Evolutionary conservation across 2,888 invertebrate genomes (phyloP).

Genomic region (Caenorhabditis sp.): DNA sequence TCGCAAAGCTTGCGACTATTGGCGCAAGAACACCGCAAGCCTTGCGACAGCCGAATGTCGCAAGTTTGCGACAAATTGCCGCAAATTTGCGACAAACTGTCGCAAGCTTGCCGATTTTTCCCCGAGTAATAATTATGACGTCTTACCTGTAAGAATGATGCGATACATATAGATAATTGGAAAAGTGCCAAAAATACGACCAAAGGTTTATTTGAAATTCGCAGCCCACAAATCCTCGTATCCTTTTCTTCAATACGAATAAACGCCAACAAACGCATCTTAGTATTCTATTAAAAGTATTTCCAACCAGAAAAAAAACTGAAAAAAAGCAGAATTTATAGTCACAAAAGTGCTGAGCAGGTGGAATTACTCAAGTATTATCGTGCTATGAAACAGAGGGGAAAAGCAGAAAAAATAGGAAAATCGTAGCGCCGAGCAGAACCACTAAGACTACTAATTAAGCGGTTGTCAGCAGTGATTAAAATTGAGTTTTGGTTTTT

Average conservation of each 20-base stretch:
- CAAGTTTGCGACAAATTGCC: no score
- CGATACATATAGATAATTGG: conserved; percentile 57
- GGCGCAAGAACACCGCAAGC: no score
- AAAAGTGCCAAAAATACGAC: conserved; percentile 51
- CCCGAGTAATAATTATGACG: not conserved
- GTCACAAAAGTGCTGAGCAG: not conserved
- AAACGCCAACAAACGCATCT: conserved; percentile 61
- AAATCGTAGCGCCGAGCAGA: not conserved
- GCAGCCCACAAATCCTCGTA: conserved; percentile 56
- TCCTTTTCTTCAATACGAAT: conserved; percentile 61
- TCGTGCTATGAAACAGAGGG: not conserved
- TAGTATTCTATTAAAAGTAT: conserved; percentile 5
- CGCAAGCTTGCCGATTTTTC: not conserved
- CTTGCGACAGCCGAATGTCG: no score
- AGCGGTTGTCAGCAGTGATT: conserved; percentile 41
- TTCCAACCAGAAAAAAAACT: not conserved
- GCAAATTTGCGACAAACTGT: not conserved
- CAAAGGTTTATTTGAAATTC: conserved; percentile 55
- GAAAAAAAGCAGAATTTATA: not conserved
- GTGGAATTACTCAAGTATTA: not conserved
- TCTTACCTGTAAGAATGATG: conserved; percentile 64
- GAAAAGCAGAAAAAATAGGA: conserved; percentile 3
- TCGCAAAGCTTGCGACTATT: no score
- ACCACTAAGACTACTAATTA: conserved; percentile 17
- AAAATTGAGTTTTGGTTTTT: conserved; percentile 7